phyloP scores from a whole-genome alignment of 2,113 vertebrate species.

The Centrocercus urophasianus region DNA sequence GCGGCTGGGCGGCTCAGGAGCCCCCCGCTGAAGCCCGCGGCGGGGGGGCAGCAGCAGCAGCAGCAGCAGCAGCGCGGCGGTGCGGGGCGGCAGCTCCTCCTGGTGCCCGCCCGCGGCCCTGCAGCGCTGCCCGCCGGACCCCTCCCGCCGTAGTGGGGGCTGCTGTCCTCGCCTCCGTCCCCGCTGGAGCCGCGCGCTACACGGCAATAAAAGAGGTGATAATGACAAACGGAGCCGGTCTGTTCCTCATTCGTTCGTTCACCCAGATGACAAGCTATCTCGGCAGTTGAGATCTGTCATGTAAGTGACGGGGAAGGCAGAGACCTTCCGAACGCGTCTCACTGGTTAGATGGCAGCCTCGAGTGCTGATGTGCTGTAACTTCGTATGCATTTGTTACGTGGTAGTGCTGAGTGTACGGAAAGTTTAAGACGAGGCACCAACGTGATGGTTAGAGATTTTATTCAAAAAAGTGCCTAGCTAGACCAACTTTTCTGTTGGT shows the following conservation, averaged over 20 bases:
- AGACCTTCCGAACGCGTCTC: fast-evolving
- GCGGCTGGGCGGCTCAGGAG: not conserved
- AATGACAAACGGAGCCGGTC: not conserved
- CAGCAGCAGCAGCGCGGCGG: too few species aligned
- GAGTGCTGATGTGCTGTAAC: not conserved
- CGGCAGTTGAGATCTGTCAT: not conserved
- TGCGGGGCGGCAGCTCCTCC: too few species aligned
- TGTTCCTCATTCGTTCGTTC: not conserved
- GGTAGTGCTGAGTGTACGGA: not conserved
- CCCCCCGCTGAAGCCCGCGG: too few species aligned
- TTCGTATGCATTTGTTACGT: not conserved
- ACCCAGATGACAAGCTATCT: not conserved
- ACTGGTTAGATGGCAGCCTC: not conserved
- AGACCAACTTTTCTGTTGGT: not conserved
- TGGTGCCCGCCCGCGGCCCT: too few species aligned
- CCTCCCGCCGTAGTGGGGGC: too few species aligned
- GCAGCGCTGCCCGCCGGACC: too few species aligned
- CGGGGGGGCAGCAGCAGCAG: too few species aligned
- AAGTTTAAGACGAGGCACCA: fast-evolving
- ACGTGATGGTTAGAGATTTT: not conserved
- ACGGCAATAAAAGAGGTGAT: too few species aligned
- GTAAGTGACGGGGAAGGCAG: not conserved
- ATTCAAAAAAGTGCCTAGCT: fast-evolving
- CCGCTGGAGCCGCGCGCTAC: too few species aligned
- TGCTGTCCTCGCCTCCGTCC: too few species aligned